Evolutionary conservation across 2,797 vertebrate genomes (phyloP).

Genomic region (Sylvia borin): DNA sequence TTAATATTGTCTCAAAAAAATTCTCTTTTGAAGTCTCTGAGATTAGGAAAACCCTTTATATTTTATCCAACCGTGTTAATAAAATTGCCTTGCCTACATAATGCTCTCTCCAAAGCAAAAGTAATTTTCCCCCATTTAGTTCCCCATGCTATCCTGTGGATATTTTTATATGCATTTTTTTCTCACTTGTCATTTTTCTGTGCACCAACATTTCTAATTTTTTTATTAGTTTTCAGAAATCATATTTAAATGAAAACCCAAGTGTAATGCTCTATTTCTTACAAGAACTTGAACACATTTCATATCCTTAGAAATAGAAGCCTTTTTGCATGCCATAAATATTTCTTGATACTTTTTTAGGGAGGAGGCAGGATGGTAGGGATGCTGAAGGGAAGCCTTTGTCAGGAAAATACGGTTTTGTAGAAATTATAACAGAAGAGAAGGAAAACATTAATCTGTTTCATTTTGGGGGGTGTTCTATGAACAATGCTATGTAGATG

Average conservation of each 20-base stretch:
- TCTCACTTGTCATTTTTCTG: conserved; percentile 25
- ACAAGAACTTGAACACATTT: background rate
- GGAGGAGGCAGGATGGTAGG: background rate
- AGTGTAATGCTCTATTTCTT: conserved; percentile 19
- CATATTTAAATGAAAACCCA: conserved; percentile 39
- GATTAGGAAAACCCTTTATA: conserved; percentile 61
- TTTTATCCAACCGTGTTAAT: conserved; percentile 70
- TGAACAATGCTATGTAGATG: background rate
- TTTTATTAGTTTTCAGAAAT: conserved; percentile 51
- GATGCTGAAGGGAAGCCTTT: background rate
- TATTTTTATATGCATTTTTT: conserved; percentile 29
- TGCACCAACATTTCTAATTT: conserved; percentile 47
- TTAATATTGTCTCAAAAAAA: conserved; percentile 66
- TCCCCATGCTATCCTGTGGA: conserved; percentile 31
- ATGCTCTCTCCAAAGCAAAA: conserved; percentile 43
- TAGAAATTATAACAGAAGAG: background rate
- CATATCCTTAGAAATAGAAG: background rate
- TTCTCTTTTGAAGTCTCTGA: conserved; percentile 69
- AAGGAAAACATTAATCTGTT: background rate
- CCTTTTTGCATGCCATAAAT: background rate
- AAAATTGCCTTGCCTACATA: conserved; percentile 65
- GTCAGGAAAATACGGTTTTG: background rate
- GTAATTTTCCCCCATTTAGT: conserved; percentile 60
- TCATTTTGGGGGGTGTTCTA: background rate
- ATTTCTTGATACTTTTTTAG: background rate